Base-by-base conservation (phyloP, 2,797 vertebrate genomes). In the Lepidocolaptes lacrymiger region DNA sequence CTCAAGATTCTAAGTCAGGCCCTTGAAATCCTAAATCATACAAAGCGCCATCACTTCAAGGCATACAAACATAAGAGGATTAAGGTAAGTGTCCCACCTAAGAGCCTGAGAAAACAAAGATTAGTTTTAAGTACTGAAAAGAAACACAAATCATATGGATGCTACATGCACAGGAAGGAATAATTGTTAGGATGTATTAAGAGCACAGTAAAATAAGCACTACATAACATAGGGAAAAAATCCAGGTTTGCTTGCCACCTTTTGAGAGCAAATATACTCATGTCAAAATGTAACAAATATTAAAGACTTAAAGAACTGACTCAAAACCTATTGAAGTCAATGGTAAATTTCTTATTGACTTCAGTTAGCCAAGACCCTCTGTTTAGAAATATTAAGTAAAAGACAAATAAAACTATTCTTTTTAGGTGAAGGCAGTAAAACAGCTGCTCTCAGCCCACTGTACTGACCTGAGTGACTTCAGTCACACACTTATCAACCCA, bases 11-110 rank as follows among this genome's bases (percentile, higher is more conserved):
- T 85, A 95, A 97, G 96, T 97, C 96, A 88, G 95, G 94, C 97
- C 98, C 97, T 98, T 98, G 97, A 98, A 98, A 98, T 95, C 89
- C 88, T 95, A 96, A 98, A 97, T 97, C 96, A 78, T 91, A 95
- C 91, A 95, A 92, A 97, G 96, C 55, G 4, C 78, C 89, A 95
- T 96, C 97, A 97, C 96, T 97, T 97, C 95, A 95, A 97, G 96
- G 97, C 97, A 98, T 95, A 88, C 82, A 96, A 95, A 97, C 97
- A 96, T 98, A 98, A 98, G 93, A 96, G 97, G 98, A 98, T 97
- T 98, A 97, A 98, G 96, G 96, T 97, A 97, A 98, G 97, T 97
- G 97, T 98, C 91, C 95, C 95, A 96, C 95, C 96, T 97, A 96
- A 97, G 96, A 96, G 97, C 97, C 96, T 97, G 92, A 55, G 92